Base-by-base conservation (phyloP, 1,140 invertebrate species). In the Neelides sp. region DNA sequence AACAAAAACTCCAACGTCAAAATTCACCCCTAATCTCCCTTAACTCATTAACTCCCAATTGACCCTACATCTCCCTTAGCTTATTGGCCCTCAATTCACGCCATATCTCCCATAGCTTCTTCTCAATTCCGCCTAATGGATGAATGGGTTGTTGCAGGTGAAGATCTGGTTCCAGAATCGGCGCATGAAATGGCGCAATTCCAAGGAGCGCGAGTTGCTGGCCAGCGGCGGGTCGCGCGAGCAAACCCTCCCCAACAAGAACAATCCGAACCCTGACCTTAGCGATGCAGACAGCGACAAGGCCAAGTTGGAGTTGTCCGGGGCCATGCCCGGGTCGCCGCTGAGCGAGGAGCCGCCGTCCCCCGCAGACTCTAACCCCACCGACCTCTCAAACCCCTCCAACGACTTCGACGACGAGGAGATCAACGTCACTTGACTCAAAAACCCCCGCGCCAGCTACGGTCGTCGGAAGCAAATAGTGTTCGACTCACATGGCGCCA, bases 161-260 rank as follows among this genome's bases (percentile, higher is more conserved):
- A 93, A 92, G 72, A 93, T 93, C 53, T 93, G 88, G 89, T 93
- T 93, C 67, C 88, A 94, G 77, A 94, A 93, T 65, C 76, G 89
- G 1, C 78, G 89, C 42, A 94, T 93, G 88, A 94, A 94, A 68
- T 94, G 89, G 89, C 74, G 93, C 7, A 98, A 98, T 68, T 93
- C 87, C 7, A 97, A 96, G 69, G 93, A 98, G 66, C 73, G 92
- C 15, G 92, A 97, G 69, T 72, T 97, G 1, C 69, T 98, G 37
- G 92, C 91, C 3, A 81, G 78, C 17, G 91, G 91, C 0, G 91
- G 92, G 3, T 89, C 85, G 7, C 73, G 92, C 17, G 91, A 96
- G 64, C 89, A 95, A 66, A 95, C 92, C 0, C 71, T 96, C 23
- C 91, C 91, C 0, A 95, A 89, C 66, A 95, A 95, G 67, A 93